A percentile compares a stretch with the other conserved stretches of the same genome.
Evolutionary conservation across 2,113 vertebrate species (phyloP).

Genomic region (Amblyopsis rosae): DNA sequence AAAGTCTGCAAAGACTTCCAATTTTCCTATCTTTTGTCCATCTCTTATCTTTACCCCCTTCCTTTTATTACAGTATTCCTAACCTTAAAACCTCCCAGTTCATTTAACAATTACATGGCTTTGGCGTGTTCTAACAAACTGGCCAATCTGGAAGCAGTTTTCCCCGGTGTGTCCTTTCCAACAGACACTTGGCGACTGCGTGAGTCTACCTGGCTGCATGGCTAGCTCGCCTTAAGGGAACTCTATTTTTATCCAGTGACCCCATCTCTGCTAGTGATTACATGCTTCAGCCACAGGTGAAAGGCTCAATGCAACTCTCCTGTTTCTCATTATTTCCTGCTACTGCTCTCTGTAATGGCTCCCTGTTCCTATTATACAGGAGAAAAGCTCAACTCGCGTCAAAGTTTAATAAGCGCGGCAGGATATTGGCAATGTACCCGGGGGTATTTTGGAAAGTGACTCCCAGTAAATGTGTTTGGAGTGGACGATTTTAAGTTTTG

Average conservation of each 20-base stretch:
- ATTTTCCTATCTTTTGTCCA: too few species aligned
- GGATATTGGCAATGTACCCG: conserved; percentile 32
- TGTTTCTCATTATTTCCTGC: conserved; percentile 54
- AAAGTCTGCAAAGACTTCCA: too few species aligned
- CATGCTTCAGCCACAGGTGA: conserved; percentile 58
- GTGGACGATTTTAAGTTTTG: not conserved
- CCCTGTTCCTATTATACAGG: conserved; percentile 35
- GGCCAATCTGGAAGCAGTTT: too few species aligned
- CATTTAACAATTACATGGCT: too few species aligned
- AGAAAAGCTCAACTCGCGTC: conserved; percentile 35
- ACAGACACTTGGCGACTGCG: conserved; percentile 14
- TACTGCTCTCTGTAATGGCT: conserved; percentile 42
- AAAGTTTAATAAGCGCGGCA: conserved; percentile 32
- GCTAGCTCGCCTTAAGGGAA: conserved; percentile 31
- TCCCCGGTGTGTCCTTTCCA: conserved; percentile 11
- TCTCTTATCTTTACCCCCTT: too few species aligned
- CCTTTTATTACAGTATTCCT: too few species aligned
- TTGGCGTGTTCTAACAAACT: too few species aligned
- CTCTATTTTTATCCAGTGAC: conserved; percentile 57
- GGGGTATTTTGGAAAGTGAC: conserved; percentile 13
- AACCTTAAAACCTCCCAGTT: too few species aligned
- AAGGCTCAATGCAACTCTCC: conserved; percentile 32
- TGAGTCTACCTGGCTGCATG: conserved; percentile 14
- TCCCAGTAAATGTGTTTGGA: conserved; percentile 7
- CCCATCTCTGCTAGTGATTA: conserved; percentile 56